Evolutionary conservation across 2,113 vertebrate species (phyloP), one percentile per base, ranked within the genome.

Genomic region (Arenaria interpres): DNA sequence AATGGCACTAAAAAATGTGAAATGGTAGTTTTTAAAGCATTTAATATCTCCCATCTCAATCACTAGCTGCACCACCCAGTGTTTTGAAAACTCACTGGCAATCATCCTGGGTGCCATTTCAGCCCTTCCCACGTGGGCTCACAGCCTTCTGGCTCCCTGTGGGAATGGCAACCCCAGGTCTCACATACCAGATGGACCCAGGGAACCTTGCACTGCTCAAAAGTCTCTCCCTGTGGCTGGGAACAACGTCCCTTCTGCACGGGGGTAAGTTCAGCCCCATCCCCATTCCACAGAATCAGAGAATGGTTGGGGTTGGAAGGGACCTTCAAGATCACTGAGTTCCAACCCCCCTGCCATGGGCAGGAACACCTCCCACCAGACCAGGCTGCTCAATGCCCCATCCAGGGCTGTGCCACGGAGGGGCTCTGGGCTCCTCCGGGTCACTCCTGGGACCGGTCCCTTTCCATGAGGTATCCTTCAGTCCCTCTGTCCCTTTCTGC

Each of bases 1-100:
- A 96, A 97, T 69, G 71, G 62, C 81, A 80, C 41, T 80, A 78
- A 73, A 94, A 86, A 77, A 89, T 10, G 84, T 66, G 74, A 91
- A 92, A 89, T 6, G 5, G 41, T 66, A 8, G 79, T 85, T 94
- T 88, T 69, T 46, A 76, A 85, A 91, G 67, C 59, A 76, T 74
- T 89, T 88, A 83, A 30, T 85, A 76, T 64, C 30, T 66, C n/a
- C 8, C 8, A 23, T 51, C 53, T 82, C 71, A 66, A 43, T 67
- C 54, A 60, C 67, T 82, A 67, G 41, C 57, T 87, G 54, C 46
- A 89, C 69, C 81, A 92, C 77, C 75, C 41, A 82, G 46, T 14
- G 88, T 63, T 89, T 64, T 76, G 41, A 68, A 92, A 94, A 91
- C 73, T 50, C 33, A 33, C 50, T 30, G 19, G 21, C 48, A 79